A percentile compares a stretch with the other conserved stretches of the same genome.
Evolutionary conservation across 2,888 invertebrate species (phyloP).

Genomic region (Temnothorax ravouxi): DNA sequence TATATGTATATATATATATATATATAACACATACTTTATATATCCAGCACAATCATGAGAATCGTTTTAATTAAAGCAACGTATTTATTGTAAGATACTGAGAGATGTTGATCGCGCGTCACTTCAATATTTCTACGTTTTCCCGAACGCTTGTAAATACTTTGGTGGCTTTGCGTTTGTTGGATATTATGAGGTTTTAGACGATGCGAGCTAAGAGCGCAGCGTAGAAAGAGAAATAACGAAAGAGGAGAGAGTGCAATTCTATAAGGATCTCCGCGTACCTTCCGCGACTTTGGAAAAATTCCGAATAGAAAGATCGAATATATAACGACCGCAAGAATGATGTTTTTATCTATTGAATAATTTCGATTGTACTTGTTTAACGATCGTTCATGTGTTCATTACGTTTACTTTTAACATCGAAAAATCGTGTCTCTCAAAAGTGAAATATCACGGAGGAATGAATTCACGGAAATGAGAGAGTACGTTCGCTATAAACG

Average conservation of each 20-base stretch:
- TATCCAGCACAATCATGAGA: slow-evolving; percentile 72
- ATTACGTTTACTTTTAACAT: slow-evolving; percentile 15
- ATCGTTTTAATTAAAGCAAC: slow-evolving; percentile 67
- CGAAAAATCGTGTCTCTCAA: not conserved
- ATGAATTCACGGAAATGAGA: slow-evolving; percentile 2
- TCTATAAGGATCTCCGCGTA: slow-evolving; percentile 34
- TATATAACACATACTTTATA: slow-evolving; percentile 56
- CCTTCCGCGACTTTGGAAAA: slow-evolving; percentile 32
- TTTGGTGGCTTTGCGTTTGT: slow-evolving; percentile 67
- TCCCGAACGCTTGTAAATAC: slow-evolving; percentile 67
- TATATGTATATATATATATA: slow-evolving; percentile 7
- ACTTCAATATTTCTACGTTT: slow-evolving; percentile 69
- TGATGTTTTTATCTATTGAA: not conserved
- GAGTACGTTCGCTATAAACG: slow-evolving; percentile 7
- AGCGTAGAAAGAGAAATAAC: slow-evolving; percentile 70
- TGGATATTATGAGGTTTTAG: slow-evolving; percentile 61
- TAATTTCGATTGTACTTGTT: slow-evolving; percentile 22
- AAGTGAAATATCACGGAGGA: not conserved
- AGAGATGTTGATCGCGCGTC: slow-evolving; percentile 61
- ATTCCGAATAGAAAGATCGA: slow-evolving; percentile 14
- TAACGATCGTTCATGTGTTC: slow-evolving; percentile 26
- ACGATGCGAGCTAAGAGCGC: slow-evolving; percentile 67
- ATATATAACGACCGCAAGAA: not conserved
- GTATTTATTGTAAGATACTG: slow-evolving; percentile 65
- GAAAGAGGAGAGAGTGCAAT: slow-evolving; percentile 49